Conservation (phyloP, 1,140 invertebrate genomes). For the Drosophila watanabei region DNA sequence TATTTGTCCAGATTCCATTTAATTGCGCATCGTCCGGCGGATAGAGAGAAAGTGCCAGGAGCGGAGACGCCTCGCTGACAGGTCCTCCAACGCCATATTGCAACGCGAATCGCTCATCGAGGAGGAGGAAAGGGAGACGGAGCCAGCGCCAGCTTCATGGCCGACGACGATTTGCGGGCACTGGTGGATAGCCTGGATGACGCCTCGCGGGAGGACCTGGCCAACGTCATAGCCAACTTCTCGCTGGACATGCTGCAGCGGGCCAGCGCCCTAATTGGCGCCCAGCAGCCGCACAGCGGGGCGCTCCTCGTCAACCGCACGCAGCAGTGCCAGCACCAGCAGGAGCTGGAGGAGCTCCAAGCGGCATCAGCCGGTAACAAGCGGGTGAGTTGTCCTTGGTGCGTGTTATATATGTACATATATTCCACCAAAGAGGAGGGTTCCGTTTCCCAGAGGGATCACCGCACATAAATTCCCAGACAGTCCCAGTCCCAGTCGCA, state of each 20-base stretch:
- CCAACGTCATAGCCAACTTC: constrained; percentile 71
- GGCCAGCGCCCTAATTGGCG: constrained; percentile 73
- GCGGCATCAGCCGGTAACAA: constrained; percentile 28
- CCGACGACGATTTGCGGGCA: constrained; percentile 69
- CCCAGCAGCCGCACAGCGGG: constrained; percentile 56
- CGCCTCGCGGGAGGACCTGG: constrained; percentile 54
- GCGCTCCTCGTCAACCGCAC: constrained; percentile 46
- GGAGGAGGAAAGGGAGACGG: neutral
- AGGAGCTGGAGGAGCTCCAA: constrained; percentile 42
- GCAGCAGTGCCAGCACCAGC: constrained; percentile 53
- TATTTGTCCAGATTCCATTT: constrained; percentile 54
- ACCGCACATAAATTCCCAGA: constrained; percentile 9
- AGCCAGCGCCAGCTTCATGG: constrained; percentile 58
- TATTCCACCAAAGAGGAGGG: no score
- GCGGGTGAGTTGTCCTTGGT: constrained; percentile 40
- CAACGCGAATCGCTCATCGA: constrained; percentile 17
- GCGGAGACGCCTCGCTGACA: constrained; percentile 46
- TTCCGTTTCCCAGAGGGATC: constrained; percentile 8
- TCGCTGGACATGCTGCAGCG: constrained; percentile 73
- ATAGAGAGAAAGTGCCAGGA: constrained; percentile 42
- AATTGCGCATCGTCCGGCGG: constrained; percentile 44
- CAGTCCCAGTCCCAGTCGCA: constrained; percentile 7
- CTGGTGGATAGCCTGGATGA: constrained; percentile 68
- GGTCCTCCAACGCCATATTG: constrained; percentile 32
- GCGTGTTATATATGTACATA: neutral